phyloP scores from a whole-genome alignment of 2,888 invertebrate species.

The Furcula furcula region DNA sequence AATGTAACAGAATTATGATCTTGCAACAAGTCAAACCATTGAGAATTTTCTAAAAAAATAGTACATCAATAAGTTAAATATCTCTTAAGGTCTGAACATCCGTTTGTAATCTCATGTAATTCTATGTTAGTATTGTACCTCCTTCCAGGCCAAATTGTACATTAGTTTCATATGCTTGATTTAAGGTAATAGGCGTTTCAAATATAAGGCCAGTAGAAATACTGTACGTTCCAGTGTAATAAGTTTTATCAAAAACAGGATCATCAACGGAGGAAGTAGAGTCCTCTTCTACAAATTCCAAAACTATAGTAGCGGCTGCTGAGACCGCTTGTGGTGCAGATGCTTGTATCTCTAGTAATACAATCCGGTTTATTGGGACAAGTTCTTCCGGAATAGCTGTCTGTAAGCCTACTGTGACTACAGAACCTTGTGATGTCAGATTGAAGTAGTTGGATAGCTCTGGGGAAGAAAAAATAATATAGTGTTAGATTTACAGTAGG shows the following conservation, averaged over 20 bases:
- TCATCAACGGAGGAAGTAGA: constrained; percentile 4
- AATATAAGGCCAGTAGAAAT: background rate
- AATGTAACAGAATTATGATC: constrained; percentile 9
- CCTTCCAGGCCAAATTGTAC: constrained; percentile 21
- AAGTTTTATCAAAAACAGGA: constrained; percentile 5
- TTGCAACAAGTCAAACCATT: constrained; percentile 28
- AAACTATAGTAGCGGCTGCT: constrained; percentile 34
- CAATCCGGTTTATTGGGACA: constrained; percentile 29
- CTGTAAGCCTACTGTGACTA: constrained; percentile 12
- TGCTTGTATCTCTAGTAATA: constrained; percentile 35
- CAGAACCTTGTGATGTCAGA: constrained; percentile 5
- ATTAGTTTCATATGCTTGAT: background rate
- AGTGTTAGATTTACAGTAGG: too few relatives aligned
- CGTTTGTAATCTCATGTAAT: constrained; percentile 1
- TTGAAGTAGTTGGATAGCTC: constrained; percentile 18
- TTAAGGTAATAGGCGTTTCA: background rate
- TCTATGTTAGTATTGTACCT: too few relatives aligned
- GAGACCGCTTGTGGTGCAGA: constrained; percentile 23
- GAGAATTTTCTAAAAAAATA: constrained; percentile 29
- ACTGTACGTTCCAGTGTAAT: background rate
- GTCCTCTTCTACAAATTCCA: constrained; percentile 17
- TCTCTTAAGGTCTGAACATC: background rate
- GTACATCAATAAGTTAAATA: background rate
- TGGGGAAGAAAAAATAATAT: constrained; percentile 6
- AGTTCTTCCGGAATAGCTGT: constrained; percentile 29